phyloP scores from a whole-genome alignment of 2,888 invertebrate genomes.

The Sarcophaga rosellei region DNA sequence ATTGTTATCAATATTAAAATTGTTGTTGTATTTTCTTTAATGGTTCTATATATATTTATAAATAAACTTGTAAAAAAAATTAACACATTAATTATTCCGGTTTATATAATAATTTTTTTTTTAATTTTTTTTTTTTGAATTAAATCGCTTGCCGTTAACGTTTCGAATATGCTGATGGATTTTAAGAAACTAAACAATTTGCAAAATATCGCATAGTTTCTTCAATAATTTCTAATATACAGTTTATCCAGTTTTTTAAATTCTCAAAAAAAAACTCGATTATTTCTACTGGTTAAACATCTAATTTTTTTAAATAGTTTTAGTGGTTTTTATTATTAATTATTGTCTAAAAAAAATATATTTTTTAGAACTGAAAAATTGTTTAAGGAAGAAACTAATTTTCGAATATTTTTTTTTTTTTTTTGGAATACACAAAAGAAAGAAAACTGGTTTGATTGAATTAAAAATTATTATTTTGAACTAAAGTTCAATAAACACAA shows the following conservation, averaged over 20 bases:
- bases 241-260: conserved; percentile 3
- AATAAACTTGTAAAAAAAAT: too few species aligned
- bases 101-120: neutral
- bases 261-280: conserved; percentile 4
- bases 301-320: neutral
- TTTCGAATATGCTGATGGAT: neutral
- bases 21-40: too few species aligned
- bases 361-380: neutral
- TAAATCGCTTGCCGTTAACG: neutral
- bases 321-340: neutral
- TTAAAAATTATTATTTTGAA: neutral
- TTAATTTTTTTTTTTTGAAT: too few species aligned
- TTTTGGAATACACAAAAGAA: neutral
- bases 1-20: too few species aligned
- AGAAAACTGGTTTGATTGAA: neutral
- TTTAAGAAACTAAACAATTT: conserved; percentile 1
- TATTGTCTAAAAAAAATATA: neutral
- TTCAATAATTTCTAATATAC: neutral
- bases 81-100: neutral
- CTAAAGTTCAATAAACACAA: neutral
- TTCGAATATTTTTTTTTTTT: neutral
- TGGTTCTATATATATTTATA: too few species aligned
- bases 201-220: neutral
- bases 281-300: neutral
- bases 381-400: neutral